Evolutionary conservation across 2,888 invertebrate species (phyloP).

Genomic region (Agrochola circellaris): DNA sequence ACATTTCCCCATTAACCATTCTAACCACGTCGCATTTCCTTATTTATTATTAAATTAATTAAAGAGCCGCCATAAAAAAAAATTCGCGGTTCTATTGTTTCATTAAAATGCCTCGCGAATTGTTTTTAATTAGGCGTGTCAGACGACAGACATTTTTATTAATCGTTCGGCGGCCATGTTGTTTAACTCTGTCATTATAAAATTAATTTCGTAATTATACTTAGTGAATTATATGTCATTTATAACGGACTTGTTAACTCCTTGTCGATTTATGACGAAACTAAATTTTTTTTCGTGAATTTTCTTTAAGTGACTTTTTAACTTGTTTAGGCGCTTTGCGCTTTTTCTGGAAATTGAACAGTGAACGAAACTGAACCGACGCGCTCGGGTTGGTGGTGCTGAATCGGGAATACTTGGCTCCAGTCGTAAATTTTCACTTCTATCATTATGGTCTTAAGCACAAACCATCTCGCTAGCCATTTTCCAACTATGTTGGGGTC

Average conservation of each 20-base stretch:
- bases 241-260: constrained; percentile 27
- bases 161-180: constrained; percentile 56
- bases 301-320: too few relatives aligned
- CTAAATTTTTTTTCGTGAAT: neutral
- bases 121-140: constrained; percentile 60
- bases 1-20: constrained; percentile 43
- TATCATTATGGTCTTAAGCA: neutral
- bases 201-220: constrained; percentile 63
- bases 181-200: constrained; percentile 53
- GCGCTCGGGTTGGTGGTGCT: neutral
- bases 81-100: constrained; percentile 60
- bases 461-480: too few relatives aligned
- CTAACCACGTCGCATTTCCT: constrained; percentile 49
- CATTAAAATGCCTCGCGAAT: constrained; percentile 63
- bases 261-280: constrained; percentile 22
- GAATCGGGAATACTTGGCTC: neutral
- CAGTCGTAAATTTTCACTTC: neutral
- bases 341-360: too few relatives aligned
- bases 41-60: constrained; percentile 55
- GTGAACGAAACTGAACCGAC: too few relatives aligned
- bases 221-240: constrained; percentile 38
- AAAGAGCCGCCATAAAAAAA: constrained; percentile 42
- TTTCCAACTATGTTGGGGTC: too few relatives aligned
- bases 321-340: too few relatives aligned
- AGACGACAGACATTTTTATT: constrained; percentile 56